Evolutionary conservation across 2,888 invertebrate species (phyloP).

Genomic region (Stenolophus ochropezus): DNA sequence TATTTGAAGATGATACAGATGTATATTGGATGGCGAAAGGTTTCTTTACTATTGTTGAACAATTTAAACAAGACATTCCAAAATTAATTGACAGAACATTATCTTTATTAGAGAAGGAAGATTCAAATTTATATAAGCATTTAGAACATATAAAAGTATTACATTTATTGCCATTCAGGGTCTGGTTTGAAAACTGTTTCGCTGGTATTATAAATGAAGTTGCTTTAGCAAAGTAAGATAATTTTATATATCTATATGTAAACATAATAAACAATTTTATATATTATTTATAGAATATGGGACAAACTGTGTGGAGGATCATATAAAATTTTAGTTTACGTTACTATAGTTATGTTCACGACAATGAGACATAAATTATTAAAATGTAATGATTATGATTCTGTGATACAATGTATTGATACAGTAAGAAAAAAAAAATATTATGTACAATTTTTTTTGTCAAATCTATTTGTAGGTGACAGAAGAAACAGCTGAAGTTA

Average conservation of each 20-base stretch:
- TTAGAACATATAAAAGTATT: conserved; percentile 80
- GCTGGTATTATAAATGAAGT: conserved; percentile 87
- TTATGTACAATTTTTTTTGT: background rate
- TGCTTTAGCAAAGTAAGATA: conserved; percentile 82
- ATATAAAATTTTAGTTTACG: conserved; percentile 86
- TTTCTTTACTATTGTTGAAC: conserved; percentile 82
- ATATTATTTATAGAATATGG: conserved; percentile 82
- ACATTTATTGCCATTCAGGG: conserved; percentile 80
- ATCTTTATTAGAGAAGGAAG: conserved; percentile 85
- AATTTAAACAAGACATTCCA: conserved; percentile 79
- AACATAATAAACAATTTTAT: too few species aligned
- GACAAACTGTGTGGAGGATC: conserved; percentile 92
- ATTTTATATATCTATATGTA: too few species aligned
- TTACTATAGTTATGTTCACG: conserved; percentile 83
- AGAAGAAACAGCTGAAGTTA: conserved; percentile 87
- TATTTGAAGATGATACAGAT: conserved; percentile 85
- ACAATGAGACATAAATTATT: conserved; percentile 82
- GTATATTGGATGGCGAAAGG: conserved; percentile 89
- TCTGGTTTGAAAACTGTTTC: conserved; percentile 90
- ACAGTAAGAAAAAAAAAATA: conserved; percentile 74
- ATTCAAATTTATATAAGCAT: conserved; percentile 81
- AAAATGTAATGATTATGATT: conserved; percentile 77
- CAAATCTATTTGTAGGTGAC: conserved; percentile 77
- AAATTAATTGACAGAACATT: conserved; percentile 81
- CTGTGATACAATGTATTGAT: conserved; percentile 80